Conservation (phyloP, 2,113 vertebrate genomes). For the Passer domesticus region DNA sequence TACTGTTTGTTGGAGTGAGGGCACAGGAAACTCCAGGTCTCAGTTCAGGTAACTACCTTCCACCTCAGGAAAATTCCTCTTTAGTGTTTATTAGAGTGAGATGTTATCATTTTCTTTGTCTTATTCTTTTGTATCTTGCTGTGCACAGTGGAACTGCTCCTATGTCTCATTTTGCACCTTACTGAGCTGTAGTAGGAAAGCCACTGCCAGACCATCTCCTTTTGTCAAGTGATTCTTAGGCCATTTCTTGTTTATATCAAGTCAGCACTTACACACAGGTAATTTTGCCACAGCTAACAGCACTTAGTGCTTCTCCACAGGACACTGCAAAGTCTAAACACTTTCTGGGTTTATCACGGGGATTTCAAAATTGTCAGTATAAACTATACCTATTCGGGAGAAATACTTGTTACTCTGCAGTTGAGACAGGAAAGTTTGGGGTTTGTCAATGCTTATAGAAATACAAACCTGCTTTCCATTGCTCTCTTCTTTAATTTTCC, state of each 20-base stretch:
- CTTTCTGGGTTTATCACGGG: constrained; percentile 2
- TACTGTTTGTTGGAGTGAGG: neutral
- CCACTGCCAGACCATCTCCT: neutral
- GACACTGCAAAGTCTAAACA: constrained; percentile 12
- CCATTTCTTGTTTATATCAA: constrained; percentile 48
- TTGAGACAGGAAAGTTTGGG: constrained; percentile 10
- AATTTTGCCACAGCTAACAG: constrained; percentile 28
- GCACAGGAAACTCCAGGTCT: neutral
- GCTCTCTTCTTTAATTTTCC: neutral
- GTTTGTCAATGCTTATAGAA: neutral
- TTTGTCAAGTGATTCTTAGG: constrained; percentile 24
- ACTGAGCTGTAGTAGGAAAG: constrained; percentile 8
- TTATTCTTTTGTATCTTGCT: neutral
- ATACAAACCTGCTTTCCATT: neutral
- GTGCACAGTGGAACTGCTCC: neutral
- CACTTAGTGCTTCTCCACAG: constrained; percentile 35
- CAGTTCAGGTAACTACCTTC: neutral
- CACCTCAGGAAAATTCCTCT: neutral
- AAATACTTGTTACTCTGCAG: constrained; percentile 1
- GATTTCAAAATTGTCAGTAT: constrained; percentile 36
- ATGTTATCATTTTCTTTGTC: neutral
- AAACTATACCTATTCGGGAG: neutral
- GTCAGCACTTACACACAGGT: constrained; percentile 51
- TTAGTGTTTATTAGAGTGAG: neutral
- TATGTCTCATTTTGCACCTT: constrained; percentile 10